These are phyloP conservation scores for Heterohyrax brucei DNA, from an alignment of 2,797 vertebrate species.

Conservation along the genomic window DNA sequence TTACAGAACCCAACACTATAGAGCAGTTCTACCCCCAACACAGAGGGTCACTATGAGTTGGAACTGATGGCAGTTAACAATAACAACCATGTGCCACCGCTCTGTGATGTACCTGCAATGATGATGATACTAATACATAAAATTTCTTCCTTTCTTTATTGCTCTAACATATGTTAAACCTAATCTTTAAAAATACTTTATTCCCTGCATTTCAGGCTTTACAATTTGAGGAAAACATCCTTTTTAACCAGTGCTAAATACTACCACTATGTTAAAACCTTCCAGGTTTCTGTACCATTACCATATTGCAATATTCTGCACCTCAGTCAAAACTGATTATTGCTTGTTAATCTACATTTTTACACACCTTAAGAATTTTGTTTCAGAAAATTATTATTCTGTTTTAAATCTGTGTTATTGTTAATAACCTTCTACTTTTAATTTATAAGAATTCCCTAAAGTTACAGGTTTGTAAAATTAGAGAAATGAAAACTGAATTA, in stretches of 20 bases:
- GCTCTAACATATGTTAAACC: neutral
- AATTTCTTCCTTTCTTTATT: neutral
- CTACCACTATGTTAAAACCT: neutral
- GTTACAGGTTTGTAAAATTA: neutral
- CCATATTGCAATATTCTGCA: neutral
- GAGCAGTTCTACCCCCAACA: no score
- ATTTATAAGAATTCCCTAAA: constrained; percentile 25
- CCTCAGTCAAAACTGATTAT: neutral
- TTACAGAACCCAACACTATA: no score
- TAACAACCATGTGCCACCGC: neutral
- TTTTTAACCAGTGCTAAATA: neutral
- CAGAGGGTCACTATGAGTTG: no score
- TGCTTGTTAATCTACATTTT: neutral
- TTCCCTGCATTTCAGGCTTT: constrained; percentile 26
- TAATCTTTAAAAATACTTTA: constrained; percentile 26
- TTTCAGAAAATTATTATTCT: constrained; percentile 12
- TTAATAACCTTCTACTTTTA: neutral
- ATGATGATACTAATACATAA: neutral
- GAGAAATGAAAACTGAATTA: neutral
- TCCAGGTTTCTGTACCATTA: neutral
- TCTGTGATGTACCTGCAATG: neutral
- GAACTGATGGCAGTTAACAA: no score
- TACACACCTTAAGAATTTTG: neutral
- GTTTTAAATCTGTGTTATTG: constrained; percentile 24
- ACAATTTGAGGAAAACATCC: neutral